Base-by-base conservation (phyloP, 2,888 invertebrate genomes). In the Drosophila falleni region DNA sequence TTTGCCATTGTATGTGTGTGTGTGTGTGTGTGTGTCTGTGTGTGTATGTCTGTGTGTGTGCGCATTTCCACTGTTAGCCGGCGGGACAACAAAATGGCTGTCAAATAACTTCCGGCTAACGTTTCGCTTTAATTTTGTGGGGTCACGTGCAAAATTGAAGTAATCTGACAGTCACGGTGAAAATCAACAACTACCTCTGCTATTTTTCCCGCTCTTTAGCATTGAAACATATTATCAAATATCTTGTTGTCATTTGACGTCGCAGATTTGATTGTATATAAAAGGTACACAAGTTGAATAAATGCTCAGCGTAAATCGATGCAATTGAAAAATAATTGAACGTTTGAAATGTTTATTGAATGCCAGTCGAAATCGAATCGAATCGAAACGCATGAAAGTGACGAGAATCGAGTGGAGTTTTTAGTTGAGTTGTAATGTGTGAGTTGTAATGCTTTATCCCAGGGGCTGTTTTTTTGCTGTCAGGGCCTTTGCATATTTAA, bases 241-340 rank as follows among this genome's bases (percentile, higher is more conserved):
- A 71, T 59, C 67, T 64, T 47, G 29, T 60, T 77, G 59, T 75
- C 71, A 75, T 63, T 66, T 66, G 26, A 66, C 59, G 55, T 53
- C 44, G 65, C 71, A 41, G 55, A 47, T 71, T 66, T 77, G 47
- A 62, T 56, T 72, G 59, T 73, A 51, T 65, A 35, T 74, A 61
- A 31, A 11, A 54, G 29, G 44, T 26, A 50, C 26, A 44, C 50
- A 19, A 9, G 13, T 16, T 8, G 37, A 37, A 35, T 42, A 44
- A 59, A 54, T 39, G 53, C 47, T 62, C 33, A 8, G 15, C 77
- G 66, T 59, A 80, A 80, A 81, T 89, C 87, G 81, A 61, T 76
- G 87, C 81, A 86, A 87, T 89, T 86, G 86, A 89, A 86, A 89
- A 86, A 87, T 86, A 86, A 86, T 86, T 89, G 86, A 87, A 82